A percentile compares a stretch with the other conserved stretches of the same genome.
phyloP scores from a whole-genome alignment of 2,888 invertebrate species.

The Holacanthella duospinosa region DNA sequence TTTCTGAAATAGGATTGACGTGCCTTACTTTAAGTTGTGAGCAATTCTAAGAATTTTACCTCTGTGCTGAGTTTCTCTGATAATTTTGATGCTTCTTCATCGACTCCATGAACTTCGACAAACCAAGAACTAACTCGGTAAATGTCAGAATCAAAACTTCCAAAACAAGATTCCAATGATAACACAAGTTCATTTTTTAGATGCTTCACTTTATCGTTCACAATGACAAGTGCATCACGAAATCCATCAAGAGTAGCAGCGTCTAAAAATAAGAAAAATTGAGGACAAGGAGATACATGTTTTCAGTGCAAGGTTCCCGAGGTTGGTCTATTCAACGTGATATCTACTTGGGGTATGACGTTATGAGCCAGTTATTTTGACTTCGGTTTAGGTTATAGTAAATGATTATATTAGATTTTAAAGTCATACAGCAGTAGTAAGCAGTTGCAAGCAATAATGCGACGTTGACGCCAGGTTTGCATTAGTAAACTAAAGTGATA shows the following conservation, averaged over 20 bases:
- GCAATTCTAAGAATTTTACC: constrained; percentile 19
- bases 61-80: constrained; percentile 15
- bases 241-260: constrained; percentile 22
- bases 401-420: too few relatives aligned
- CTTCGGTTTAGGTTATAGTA: too few relatives aligned
- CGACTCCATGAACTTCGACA: constrained; percentile 20
- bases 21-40: too few relatives aligned
- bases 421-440: too few relatives aligned
- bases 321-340: too few relatives aligned
- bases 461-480: too few relatives aligned
- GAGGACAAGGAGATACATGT: too few relatives aligned
- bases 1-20: constrained; percentile 19
- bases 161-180: constrained; percentile 24
- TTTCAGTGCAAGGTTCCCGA: too few relatives aligned
- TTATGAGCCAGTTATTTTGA: too few relatives aligned
- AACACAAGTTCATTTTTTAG: constrained; percentile 25
- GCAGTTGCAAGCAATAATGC: too few relatives aligned
- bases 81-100: constrained; percentile 16
- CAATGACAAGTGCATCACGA: constrained; percentile 16
- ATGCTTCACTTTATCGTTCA: constrained; percentile 19
- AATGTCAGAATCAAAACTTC: constrained; percentile 26
- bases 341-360: too few relatives aligned
- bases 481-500: too few relatives aligned
- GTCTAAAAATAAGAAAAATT: constrained; percentile 15
- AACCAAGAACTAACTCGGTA: constrained; percentile 31